Percentiles rank a stretch among this genome's conserved stretches.
Conservation (phyloP, 1,140 invertebrate genomes). For the Rhagoletis zephyria region DNA sequence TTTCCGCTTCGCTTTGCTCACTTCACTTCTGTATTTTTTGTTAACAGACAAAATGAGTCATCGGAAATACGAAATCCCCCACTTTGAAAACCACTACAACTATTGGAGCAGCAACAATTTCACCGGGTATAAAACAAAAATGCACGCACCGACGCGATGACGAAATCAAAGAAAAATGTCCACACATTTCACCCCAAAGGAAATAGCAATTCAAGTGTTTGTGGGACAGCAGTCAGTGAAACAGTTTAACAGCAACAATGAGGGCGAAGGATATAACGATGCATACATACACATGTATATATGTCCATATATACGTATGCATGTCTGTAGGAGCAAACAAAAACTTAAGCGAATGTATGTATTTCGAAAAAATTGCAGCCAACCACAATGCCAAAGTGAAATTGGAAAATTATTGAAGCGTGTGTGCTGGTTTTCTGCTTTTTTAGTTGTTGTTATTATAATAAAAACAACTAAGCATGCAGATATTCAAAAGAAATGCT, state of each 20-base stretch:
- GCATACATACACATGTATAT: neutral
- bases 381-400: conserved; percentile 47
- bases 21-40: neutral
- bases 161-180: conserved; percentile 46
- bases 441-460: conserved; percentile 3
- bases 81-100: conserved; percentile 50
- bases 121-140: neutral
- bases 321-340: too few species aligned
- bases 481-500: neutral
- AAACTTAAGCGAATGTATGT: too few species aligned
- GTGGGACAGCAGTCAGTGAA: neutral
- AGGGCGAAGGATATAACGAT: neutral
- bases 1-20: conserved; percentile 12
- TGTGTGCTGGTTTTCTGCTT: conserved; percentile 8
- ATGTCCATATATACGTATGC: too few species aligned
- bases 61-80: conserved; percentile 1
- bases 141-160: conserved; percentile 7
- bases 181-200: conserved; percentile 15
- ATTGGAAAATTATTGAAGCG: conserved; percentile 51
- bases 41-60: conserved; percentile 22
- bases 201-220: neutral
- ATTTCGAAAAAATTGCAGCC: neutral
- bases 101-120: conserved; percentile 16
- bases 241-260: neutral
- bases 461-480: conserved; percentile 19